Evolutionary conservation across 1,140 invertebrate species (phyloP).

Genomic region (Drosophila albomicans): DNA sequence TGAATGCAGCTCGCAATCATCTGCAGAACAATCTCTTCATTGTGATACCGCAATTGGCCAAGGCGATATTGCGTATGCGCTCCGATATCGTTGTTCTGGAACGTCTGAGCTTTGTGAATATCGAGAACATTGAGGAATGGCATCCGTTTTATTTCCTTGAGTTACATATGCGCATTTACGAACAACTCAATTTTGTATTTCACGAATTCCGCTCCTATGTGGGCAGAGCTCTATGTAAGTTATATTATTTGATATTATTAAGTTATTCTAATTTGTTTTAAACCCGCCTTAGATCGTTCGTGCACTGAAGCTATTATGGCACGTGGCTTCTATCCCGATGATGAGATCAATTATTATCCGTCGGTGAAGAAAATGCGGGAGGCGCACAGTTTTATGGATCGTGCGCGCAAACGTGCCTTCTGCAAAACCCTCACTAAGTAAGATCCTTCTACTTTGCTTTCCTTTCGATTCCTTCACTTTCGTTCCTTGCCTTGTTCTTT

Average conservation of each 20-base stretch:
- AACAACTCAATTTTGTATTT: slow-evolving; percentile 58
- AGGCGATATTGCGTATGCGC: slow-evolving; percentile 89
- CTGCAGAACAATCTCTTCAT: slow-evolving; percentile 90
- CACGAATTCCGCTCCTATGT: slow-evolving; percentile 67
- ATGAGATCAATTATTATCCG: slow-evolving; percentile 86
- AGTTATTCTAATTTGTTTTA: background rate
- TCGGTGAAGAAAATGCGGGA: slow-evolving; percentile 86
- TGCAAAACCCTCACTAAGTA: slow-evolving; percentile 90
- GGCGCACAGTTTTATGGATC: slow-evolving; percentile 93
- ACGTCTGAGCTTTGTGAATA: slow-evolving; percentile 87
- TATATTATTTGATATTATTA: background rate
- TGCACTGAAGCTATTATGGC: slow-evolving; percentile 90
- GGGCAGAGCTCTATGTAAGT: slow-evolving; percentile 67
- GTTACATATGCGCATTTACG: slow-evolving; percentile 86
- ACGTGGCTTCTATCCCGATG: slow-evolving; percentile 90
- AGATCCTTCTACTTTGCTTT: slow-evolving; percentile 9
- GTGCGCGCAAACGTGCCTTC: slow-evolving; percentile 91
- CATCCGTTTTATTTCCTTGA: slow-evolving; percentile 89
- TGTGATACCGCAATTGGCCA: slow-evolving; percentile 89
- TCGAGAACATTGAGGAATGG: slow-evolving; percentile 86
- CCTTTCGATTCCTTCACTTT: too few relatives aligned
- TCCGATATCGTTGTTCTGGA: slow-evolving; percentile 89
- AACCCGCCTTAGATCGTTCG: slow-evolving; percentile 85
- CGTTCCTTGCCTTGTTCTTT: too few relatives aligned
- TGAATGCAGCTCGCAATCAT: slow-evolving; percentile 86